phyloP scores from a whole-genome alignment of 2,113 vertebrate species.

The Redunca redunca region DNA sequence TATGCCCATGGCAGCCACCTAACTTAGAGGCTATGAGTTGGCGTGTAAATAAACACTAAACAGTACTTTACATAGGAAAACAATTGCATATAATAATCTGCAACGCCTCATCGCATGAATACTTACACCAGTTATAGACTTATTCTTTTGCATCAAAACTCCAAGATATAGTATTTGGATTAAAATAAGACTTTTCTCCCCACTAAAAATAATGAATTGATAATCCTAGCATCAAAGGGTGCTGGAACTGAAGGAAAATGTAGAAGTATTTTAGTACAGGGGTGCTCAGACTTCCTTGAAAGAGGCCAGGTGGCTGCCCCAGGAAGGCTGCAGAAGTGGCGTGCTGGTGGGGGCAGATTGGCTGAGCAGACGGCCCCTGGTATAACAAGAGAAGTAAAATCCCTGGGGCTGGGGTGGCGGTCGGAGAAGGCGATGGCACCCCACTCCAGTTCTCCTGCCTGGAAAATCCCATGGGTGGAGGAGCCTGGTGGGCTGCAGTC shows the following conservation, averaged over 20 bases:
- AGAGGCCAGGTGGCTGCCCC: background rate
- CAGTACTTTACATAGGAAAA: background rate
- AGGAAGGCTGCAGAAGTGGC: background rate
- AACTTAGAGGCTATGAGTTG: background rate
- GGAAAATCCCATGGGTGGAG: no score
- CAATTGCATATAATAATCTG: background rate
- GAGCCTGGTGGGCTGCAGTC: no score
- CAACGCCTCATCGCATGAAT: background rate
- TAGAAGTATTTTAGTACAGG: background rate
- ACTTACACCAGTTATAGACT: background rate
- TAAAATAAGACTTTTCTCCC: background rate
- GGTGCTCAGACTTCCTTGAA: background rate
- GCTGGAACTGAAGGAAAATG: background rate
- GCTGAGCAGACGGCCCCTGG: background rate
- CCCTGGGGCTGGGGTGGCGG: accelerated
- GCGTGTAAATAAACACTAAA: background rate
- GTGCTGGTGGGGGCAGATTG: accelerated
- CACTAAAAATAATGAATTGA: background rate
- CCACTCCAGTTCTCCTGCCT: no score
- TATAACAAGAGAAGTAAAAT: background rate
- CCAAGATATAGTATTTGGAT: background rate
- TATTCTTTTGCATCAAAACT: background rate
- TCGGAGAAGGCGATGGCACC: no score
- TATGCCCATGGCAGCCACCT: background rate
- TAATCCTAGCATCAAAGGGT: background rate